Evolutionary conservation across 2,888 invertebrate species (phyloP), one percentile per base, ranked within the genome.

Genomic region (Pollenia griseotomentosa): DNA sequence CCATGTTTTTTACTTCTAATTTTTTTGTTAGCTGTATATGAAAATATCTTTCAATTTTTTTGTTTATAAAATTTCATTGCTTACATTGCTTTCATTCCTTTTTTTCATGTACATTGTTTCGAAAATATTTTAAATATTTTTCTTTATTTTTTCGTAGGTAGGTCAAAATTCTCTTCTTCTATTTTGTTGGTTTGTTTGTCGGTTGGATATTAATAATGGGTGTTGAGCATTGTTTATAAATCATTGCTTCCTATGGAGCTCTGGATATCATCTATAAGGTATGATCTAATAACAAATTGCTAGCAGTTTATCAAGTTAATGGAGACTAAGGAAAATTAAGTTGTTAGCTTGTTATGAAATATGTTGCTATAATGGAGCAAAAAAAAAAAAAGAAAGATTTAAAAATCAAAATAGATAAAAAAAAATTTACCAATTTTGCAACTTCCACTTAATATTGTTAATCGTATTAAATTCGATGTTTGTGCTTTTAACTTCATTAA

Each of bases 291-390:
- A 75, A 86, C 70, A 75, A 83, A 86, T 86, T 86, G 53, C 83
- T 51, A 53, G 65, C 71, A 75, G 63, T 86, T 83, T 83, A 83
- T 86, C 86, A 86, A 75, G 16, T 33, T 80, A 79, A 86, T 80
- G 70, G n/a, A 79, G 79, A 59, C 71, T 51, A 73, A 16, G 14
- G 59, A 59, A 75, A 79, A 77, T 75, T 75, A 77, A 53, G 75
- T 73, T 81, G 57, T 81, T 33, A 40, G 33, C 19, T 57, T 12
- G 55, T 77, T 82, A 53, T 70, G 61, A 83, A 55, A 83, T 70
- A 75, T 75, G 9, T 33, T 16, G 19, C 48, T 59, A 42, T 59
- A 51, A 46, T 11, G 10, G n/a, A 16, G 14, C 5, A 33, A 33
- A 12, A 16, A 0, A 65, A 33, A 0, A 19, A 46, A 12, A 11